Evolutionary conservation across 2,797 vertebrate genomes (phyloP).

Genomic region (Cossypha dichroa): DNA sequence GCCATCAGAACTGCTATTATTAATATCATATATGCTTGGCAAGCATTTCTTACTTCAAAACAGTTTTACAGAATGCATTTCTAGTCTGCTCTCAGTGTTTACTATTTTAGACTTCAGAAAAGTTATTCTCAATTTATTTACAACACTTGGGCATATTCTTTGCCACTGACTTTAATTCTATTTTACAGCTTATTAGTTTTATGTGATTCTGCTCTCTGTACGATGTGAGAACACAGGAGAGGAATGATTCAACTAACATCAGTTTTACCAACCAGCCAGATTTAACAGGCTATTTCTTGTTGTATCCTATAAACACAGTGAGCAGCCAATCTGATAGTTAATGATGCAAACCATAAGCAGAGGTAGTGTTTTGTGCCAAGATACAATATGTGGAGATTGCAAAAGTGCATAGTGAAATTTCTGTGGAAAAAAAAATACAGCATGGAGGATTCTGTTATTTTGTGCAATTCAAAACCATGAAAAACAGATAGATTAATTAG

Average conservation of each 20-base stretch:
- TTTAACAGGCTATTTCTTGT: slow-evolving; percentile 68
- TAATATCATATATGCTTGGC: slow-evolving; percentile 7
- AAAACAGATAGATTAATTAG: not conserved
- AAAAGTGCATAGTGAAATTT: slow-evolving; percentile 49
- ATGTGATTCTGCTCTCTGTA: slow-evolving; percentile 4
- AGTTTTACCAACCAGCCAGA: slow-evolving; percentile 56
- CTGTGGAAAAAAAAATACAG: not conserved
- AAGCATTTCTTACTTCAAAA: slow-evolving; percentile 15
- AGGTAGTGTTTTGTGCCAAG: slow-evolving; percentile 42
- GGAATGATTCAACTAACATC: slow-evolving; percentile 28
- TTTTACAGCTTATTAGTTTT: slow-evolving; percentile 26
- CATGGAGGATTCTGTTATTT: not conserved
- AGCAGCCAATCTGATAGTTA: slow-evolving; percentile 68
- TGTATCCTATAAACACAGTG: slow-evolving; percentile 53
- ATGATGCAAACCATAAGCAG: slow-evolving; percentile 63
- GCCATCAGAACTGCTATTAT: not conserved
- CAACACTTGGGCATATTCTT: not conserved
- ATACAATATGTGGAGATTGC: slow-evolving; percentile 31
- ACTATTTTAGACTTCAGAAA: not conserved
- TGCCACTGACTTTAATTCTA: not conserved
- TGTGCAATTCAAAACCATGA: not conserved
- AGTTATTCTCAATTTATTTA: not conserved
- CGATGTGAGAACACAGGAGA: slow-evolving; percentile 33
- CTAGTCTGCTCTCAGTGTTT: not conserved
- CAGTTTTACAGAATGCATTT: not conserved